Base-by-base conservation (phyloP, 2,113 vertebrate species). In the Eolophus roseicapilla region DNA sequence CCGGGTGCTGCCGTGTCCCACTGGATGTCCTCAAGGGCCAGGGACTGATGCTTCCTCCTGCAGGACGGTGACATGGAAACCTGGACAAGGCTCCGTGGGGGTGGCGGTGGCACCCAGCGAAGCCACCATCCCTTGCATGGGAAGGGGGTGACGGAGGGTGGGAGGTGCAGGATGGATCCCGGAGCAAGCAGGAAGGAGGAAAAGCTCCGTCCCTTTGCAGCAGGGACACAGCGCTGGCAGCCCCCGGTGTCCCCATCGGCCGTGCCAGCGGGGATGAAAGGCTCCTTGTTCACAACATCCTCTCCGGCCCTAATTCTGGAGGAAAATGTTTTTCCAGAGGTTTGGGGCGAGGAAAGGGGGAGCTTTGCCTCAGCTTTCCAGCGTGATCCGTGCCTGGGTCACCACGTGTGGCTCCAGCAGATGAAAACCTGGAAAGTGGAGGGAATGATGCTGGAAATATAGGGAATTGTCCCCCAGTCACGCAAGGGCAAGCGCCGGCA, bases 181-280 rank as follows among this genome's bases (percentile, higher is more conserved):
- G 7, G 57, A 82, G 59, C 24, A 4, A 83, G 9, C 16, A 13
- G 50, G 50, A 60, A 16, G 69, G 52, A 39, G 53, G 41, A 23
- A 91, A 86, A 87, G 50, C 46, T 47, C 53, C 0, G 0, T 29
- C 47, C 47, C 9, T 83, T 68, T 64, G 86, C 78, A 47, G 43
- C 52, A 13, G 41, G 57, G 59, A 17, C 39, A 5, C 10, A 28
- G 75, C 2, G 3, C 76, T 91, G 92, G 90, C 86, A 94, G 86
- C 47, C 76, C 77, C 75, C 0, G 4, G 57, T 49, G 92, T 41
- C 80, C 52, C 94, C 28, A 10, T 16, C 4, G 0, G 89, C 17
- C 4, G 11, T 94, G 95, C 90, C 94, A 96, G 78, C 33, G 0
- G 73, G n/a, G 20, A 90, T 96, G 92, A 96, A 97, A 92, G 91